Evolutionary conservation across 2,113 vertebrate species (phyloP), one percentile per base, ranked within the genome.

Genomic region (Heloderma charlesbogerti): DNA sequence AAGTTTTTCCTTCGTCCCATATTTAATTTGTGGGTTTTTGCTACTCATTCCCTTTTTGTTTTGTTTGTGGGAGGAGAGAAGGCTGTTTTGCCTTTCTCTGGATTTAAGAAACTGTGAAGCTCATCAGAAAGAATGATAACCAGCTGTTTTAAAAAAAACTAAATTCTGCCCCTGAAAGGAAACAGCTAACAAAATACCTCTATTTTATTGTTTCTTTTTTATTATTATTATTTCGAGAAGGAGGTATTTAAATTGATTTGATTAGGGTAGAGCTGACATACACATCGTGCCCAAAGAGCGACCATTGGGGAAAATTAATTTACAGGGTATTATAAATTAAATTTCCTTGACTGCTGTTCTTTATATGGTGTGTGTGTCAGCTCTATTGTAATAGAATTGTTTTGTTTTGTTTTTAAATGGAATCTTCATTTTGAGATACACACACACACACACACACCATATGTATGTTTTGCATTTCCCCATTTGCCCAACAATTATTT

Each of bases 271-370:
- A 93, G 96, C 93, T 95, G 92, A 94, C 91, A 95, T 69, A 6
- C 43, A 82, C 34, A 72, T 48, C 84, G 72, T 93, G 90, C 10
- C 51, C 88, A 93, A 92, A 95, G 94, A 93, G 95, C 93, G 31
- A 88, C 91, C 91, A 87, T 72, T 45, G 93, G 93, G 74, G 83
- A 89, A 96, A 95, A 95, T 95, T 93, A 92, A 96, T 94, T 92
- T 90, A 91, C 82, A 94, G 80, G 78, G 88, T 91, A 94, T 95
- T 95, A 94, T 89, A 97, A 94, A 94, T 95, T 92, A 94, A 95
- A 96, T 96, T 89, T 96, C 66, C 69, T 89, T 0, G 69, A 82
- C 91, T 80, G 72, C 92, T 95, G 94, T 96, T 95, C 91, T 95
- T 94, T 94, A 91, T 93, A 84, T 71, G 75, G 91, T 89, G 78